phyloP scores from a whole-genome alignment of 2,888 invertebrate genomes.

The Pardosa pseudoannulata region DNA sequence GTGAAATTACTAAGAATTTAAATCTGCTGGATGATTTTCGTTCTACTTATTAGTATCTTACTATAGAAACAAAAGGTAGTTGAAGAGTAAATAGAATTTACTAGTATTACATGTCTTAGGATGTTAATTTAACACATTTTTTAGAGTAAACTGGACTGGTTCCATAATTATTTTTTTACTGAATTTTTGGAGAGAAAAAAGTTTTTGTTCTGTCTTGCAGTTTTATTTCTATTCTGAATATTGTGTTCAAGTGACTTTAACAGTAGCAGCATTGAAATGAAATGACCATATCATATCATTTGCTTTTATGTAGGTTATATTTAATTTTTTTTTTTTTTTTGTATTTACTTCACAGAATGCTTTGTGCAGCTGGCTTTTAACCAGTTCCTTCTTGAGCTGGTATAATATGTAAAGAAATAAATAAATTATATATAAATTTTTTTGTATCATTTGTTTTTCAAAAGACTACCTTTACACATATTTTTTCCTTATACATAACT shows the following conservation, averaged over 20 bases:
- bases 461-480: no score
- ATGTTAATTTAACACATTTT: no score
- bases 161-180: not conserved
- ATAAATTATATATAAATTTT: constrained; percentile 62
- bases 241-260: constrained; percentile 14
- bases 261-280: constrained; percentile 28
- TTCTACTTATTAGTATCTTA: no score
- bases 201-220: not conserved
- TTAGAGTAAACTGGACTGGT: not conserved
- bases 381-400: constrained; percentile 55
- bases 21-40: not conserved
- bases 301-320: constrained; percentile 60
- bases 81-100: no score
- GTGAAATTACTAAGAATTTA: not conserved
- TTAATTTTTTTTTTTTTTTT: constrained; percentile 55
- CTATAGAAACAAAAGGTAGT: no score
- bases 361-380: constrained; percentile 33
- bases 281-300: constrained; percentile 17
- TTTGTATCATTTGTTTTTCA: no score
- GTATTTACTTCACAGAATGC: constrained; percentile 27
- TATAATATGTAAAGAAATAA: constrained; percentile 33
- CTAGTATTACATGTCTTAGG: no score
- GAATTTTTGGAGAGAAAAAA: not conserved
- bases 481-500: no score
- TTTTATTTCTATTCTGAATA: not conserved